Percentiles rank a stretch among this genome's conserved stretches.
These are phyloP conservation scores for Vanessa cardui DNA, from an alignment of 2,888 invertebrate genomes.

Conservation along the genomic window DNA sequence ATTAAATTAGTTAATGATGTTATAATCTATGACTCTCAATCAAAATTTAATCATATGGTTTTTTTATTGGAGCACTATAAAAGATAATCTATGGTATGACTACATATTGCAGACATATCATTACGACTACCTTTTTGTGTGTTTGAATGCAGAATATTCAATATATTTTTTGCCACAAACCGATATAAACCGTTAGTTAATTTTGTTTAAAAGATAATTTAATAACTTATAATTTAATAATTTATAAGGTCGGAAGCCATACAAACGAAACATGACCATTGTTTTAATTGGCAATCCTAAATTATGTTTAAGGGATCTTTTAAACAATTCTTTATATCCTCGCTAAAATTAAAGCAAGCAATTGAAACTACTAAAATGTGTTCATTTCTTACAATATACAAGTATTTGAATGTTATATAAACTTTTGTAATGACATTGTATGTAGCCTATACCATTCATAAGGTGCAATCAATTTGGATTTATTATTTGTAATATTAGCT, in stretches of 20 bases:
- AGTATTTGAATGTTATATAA: constrained; percentile 10
- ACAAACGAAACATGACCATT: background rate
- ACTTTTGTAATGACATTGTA: constrained; percentile 11
- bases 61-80: too few species aligned
- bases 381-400: constrained; percentile 27
- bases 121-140: too few species aligned
- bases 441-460: background rate
- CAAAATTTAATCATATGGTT: too few species aligned
- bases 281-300: background rate
- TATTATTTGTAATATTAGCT: constrained; percentile 11
- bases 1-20: too few species aligned
- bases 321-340: background rate
- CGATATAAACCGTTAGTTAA: too few species aligned
- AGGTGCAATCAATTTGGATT: background rate
- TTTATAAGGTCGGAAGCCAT: background rate
- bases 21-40: too few species aligned
- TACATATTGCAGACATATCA: too few species aligned
- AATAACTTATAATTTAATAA: constrained; percentile 3
- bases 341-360: background rate
- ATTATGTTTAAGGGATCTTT: background rate
- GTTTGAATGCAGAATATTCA: background rate
- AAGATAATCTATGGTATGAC: too few species aligned
- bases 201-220: background rate
- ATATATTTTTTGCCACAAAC: background rate
- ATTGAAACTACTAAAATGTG: constrained; percentile 20